Evolutionary conservation across 2,888 invertebrate genomes (phyloP).

Genomic region (Drosophila lacicola): DNA sequence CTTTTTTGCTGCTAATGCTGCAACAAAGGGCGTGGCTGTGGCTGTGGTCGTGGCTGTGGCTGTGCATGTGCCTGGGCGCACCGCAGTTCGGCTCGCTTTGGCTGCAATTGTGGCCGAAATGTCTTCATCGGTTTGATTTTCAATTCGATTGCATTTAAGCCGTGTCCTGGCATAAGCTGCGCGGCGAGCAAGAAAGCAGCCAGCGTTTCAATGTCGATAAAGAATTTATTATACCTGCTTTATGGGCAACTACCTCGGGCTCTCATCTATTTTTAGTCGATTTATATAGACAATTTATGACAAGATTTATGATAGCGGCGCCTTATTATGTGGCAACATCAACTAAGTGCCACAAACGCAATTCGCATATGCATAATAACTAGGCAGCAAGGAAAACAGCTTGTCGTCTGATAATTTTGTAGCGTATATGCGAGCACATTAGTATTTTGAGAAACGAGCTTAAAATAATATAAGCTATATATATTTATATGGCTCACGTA

Average conservation of each 20-base stretch:
- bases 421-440: constrained; percentile 10
- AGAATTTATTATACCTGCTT: constrained; percentile 34
- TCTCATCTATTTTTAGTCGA: constrained; percentile 30
- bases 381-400: constrained; percentile 21
- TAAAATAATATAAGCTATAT: too few relatives aligned
- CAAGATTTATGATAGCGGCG: constrained; percentile 67
- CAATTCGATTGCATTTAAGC: constrained; percentile 75
- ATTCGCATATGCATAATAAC: constrained; percentile 66
- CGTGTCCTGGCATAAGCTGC: constrained; percentile 45
- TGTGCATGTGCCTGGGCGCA: constrained; percentile 21
- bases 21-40: constrained; percentile 58
- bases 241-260: constrained; percentile 3
- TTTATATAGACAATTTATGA: constrained; percentile 54
- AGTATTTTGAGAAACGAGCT: too few relatives aligned
- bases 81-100: constrained; percentile 50
- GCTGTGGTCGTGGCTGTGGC: constrained; percentile 10
- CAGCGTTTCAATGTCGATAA: constrained; percentile 33
- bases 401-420: constrained; percentile 12
- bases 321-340: constrained; percentile 25
- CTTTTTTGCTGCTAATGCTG: constrained; percentile 60
- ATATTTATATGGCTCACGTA: too few relatives aligned
- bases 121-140: constrained; percentile 74
- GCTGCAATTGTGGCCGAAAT: constrained; percentile 59
- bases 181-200: constrained; percentile 14
- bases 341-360: constrained; percentile 46